These are phyloP conservation scores for Halesus radiatus DNA, from an alignment of 1,140 invertebrate genomes.

Conservation along the genomic window DNA sequence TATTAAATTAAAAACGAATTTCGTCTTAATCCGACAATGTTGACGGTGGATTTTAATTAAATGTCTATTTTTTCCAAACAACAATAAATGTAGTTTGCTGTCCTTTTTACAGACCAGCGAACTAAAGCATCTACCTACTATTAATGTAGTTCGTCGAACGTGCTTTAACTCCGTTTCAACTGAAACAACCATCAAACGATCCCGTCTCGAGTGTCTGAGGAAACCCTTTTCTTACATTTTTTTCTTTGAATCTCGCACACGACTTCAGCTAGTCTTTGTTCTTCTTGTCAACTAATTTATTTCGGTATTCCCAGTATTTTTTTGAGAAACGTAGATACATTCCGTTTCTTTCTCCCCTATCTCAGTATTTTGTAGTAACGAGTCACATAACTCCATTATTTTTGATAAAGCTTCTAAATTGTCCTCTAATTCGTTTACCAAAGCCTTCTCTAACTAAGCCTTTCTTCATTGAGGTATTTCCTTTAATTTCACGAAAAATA, in stretches of 20 bases:
- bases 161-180: conserved; percentile 3
- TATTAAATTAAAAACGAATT: too few relatives aligned
- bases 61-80: too few relatives aligned
- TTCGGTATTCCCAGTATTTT: not conserved
- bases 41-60: too few relatives aligned
- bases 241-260: not conserved
- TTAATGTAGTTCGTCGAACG: not conserved
- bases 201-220: conserved; percentile 14
- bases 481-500: not conserved
- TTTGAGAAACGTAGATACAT: not conserved
- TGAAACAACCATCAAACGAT: conserved; percentile 9
- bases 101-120: too few relatives aligned
- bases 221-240: conserved; percentile 17
- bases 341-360: not conserved
- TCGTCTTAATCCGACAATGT: too few relatives aligned
- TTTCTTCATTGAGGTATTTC: conserved; percentile 1
- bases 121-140: too few relatives aligned
- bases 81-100: too few relatives aligned
- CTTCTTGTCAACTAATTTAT: conserved; percentile 30
- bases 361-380: conserved; percentile 1
- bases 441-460: not conserved
- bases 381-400: not conserved
- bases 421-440: conserved; percentile 17
- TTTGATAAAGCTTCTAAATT: not conserved
- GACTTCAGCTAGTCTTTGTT: conserved; percentile 13